Conservation (phyloP, 2,797 vertebrate species). For the Amniataba percoides region DNA sequence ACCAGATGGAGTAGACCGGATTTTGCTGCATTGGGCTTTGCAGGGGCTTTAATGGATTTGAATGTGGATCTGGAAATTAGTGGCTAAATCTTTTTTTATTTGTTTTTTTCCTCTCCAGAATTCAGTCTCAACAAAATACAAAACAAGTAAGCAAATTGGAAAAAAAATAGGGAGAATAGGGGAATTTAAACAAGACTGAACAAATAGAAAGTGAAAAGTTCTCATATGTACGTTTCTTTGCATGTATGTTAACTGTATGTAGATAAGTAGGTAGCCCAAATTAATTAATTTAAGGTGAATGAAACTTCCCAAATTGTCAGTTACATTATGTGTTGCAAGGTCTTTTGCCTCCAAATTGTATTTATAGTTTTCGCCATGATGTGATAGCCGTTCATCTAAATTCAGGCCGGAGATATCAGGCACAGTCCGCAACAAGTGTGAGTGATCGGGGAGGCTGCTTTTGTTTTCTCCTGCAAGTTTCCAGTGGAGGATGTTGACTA, state of each 20-base stretch:
- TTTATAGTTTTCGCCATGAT: too few relatives aligned
- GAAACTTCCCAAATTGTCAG: neutral
- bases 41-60: constrained; percentile 39
- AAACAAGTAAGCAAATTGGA: neutral
- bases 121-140: neutral
- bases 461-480: neutral
- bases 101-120: neutral
- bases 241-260: too few relatives aligned
- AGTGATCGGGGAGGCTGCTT: neutral
- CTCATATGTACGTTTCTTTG: too few relatives aligned
- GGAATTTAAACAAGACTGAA: neutral
- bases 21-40: constrained; percentile 19
- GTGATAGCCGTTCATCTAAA: too few relatives aligned
- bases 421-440: too few relatives aligned
- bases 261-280: neutral
- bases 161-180: too few relatives aligned
- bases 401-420: too few relatives aligned
- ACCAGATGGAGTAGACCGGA: constrained; percentile 6
- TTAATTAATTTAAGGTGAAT: neutral
- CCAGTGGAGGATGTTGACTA: neutral
- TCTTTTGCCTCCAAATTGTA: neutral
- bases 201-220: too few relatives aligned
- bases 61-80: constrained; percentile 15
- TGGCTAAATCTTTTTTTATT: neutral
- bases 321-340: neutral